Conservation (phyloP, 2,113 vertebrate genomes). For the Lethenteron camtschaticum region DNA sequence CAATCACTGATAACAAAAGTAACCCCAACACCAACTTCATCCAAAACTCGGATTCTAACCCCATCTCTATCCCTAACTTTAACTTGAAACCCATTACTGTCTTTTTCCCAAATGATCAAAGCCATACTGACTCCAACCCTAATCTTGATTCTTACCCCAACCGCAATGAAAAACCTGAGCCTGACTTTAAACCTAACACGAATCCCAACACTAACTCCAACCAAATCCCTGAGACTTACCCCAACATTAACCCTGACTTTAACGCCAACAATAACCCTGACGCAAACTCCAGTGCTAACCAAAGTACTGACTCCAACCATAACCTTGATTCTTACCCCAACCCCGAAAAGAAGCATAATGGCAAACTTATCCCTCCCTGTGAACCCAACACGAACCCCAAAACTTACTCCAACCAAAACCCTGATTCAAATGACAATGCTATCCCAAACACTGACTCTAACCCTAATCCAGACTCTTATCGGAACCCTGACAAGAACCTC, state of each 20-base stretch:
- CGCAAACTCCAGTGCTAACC: neutral
- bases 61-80: too few species aligned
- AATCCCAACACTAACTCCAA: neutral
- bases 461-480: too few species aligned
- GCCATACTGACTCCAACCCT: neutral
- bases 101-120: too few species aligned
- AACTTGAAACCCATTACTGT: too few species aligned
- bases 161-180: neutral
- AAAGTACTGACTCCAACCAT: too few species aligned
- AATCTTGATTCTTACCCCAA: neutral
- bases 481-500: too few species aligned
- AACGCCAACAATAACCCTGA: neutral
- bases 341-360: too few species aligned
- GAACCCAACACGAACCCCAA: neutral
- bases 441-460: neutral
- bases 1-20: too few species aligned
- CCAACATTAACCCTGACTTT: neutral
- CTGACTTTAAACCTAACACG: neutral
- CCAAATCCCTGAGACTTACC: neutral
- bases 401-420: neutral
- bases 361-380: neutral
- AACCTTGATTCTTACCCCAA: too few species aligned
- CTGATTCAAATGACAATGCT: neutral
- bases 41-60: too few species aligned
- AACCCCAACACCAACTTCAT: too few species aligned